Conservation (phyloP, 2,888 invertebrate species). For the Nomada goodeniana region DNA sequence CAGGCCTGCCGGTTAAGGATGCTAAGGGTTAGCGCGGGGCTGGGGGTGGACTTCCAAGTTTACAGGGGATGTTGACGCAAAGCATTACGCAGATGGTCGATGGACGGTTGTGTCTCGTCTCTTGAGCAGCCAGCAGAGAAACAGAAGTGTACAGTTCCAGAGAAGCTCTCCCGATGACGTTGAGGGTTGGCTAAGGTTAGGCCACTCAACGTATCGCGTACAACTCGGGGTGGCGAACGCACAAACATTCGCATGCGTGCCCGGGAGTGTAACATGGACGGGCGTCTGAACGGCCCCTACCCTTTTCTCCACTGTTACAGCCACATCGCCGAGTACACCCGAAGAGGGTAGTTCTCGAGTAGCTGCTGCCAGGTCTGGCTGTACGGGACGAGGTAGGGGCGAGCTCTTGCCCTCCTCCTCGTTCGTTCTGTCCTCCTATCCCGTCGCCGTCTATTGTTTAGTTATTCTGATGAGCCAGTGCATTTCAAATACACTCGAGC, state of each 20-base stretch:
- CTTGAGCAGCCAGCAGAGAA: conserved; percentile 62
- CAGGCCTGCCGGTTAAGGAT: too few relatives aligned
- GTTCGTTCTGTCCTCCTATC: conserved; percentile 48
- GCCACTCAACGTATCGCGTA: conserved; percentile 70
- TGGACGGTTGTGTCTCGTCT: conserved; percentile 64
- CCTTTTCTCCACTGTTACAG: conserved; percentile 45
- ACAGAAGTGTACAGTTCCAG: conserved; percentile 69
- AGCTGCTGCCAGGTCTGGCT: conserved; percentile 41
- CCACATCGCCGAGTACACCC: conserved; percentile 46
- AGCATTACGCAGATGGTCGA: conserved; percentile 77
- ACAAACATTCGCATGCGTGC: conserved; percentile 59
- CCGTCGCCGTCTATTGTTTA: conserved; percentile 75
- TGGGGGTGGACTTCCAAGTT: not conserved
- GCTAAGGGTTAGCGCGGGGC: not conserved
- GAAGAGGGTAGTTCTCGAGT: conserved; percentile 64
- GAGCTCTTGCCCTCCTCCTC: conserved; percentile 20
- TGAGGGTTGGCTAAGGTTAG: conserved; percentile 77
- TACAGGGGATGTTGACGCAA: conserved; percentile 75
- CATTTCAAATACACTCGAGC: conserved; percentile 78
- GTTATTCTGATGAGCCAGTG: conserved; percentile 81
- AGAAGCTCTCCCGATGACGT: conserved; percentile 72
- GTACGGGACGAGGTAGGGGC: conserved; percentile 15
- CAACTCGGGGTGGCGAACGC: conserved; percentile 49
- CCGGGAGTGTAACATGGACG: conserved; percentile 48
- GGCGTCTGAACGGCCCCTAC: conserved; percentile 24